Percentiles rank a stretch among this genome's conserved stretches.
These are phyloP conservation scores for Crepidodera aurea DNA, from an alignment of 2,888 invertebrate genomes.

Conservation along the genomic window DNA sequence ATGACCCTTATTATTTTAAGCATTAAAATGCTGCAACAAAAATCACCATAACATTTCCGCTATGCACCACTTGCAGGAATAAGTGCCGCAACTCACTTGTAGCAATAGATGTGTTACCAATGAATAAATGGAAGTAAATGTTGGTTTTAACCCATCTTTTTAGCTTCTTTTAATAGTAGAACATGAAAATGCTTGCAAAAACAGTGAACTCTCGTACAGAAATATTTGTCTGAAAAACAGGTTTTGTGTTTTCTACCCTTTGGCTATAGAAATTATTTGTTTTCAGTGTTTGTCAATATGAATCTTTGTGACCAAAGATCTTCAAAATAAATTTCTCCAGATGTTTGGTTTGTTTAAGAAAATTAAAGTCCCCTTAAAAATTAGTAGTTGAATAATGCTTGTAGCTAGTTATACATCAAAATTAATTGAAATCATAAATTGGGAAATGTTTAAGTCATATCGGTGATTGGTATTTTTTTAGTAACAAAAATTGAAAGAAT, in stretches of 20 bases:
- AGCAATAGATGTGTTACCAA: too few species aligned
- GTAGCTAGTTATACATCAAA: conserved; percentile 21
- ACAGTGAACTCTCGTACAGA: not conserved
- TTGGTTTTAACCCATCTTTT: too few species aligned
- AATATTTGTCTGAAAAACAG: not conserved
- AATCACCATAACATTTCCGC: too few species aligned
- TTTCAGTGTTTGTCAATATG: not conserved
- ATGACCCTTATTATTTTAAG: too few species aligned
- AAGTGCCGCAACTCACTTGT: too few species aligned
- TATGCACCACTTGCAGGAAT: too few species aligned
- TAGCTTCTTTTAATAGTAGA: too few species aligned
- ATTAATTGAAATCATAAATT: conserved; percentile 2
- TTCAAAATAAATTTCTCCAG: not conserved
- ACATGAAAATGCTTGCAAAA: not conserved
- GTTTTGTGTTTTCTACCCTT: conserved; percentile 14
- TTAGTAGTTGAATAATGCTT: conserved; percentile 20
- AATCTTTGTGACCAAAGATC: not conserved
- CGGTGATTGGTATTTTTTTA: conserved; percentile 47
- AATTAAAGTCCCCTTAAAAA: conserved; percentile 2
- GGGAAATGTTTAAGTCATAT: conserved; percentile 33
- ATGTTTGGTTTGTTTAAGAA: not conserved
- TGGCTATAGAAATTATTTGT: conserved; percentile 10
- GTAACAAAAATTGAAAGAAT: conserved; percentile 10
- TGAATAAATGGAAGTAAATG: too few species aligned
- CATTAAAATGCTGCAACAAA: too few species aligned